These are phyloP conservation scores for Drosophila tanythrix DNA, from an alignment of 2,888 invertebrate genomes.

Conservation along the genomic window DNA sequence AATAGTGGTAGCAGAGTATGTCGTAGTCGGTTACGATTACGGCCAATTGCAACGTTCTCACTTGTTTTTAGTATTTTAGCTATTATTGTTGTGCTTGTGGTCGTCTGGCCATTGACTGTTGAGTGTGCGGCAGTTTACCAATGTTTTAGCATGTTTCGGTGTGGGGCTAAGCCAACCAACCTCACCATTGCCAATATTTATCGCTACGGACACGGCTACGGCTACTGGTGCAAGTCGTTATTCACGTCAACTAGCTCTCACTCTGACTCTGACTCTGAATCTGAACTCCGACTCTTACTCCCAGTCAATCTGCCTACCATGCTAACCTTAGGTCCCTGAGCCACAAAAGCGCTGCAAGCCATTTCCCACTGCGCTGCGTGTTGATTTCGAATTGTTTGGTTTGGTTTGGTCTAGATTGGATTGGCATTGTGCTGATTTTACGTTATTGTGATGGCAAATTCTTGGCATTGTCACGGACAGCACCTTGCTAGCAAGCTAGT, in stretches of 20 bases:
- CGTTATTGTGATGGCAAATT: constrained; percentile 29
- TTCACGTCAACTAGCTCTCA: constrained; percentile 18
- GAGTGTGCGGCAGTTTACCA: constrained; percentile 51
- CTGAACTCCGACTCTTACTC: background rate
- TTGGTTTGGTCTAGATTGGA: background rate
- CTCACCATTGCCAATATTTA: constrained; percentile 17
- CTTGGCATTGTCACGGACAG: constrained; percentile 23
- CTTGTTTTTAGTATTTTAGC: constrained; percentile 23
- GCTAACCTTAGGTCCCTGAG: background rate
- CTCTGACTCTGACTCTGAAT: background rate
- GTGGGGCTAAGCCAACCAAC: constrained; percentile 23
- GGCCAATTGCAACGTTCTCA: background rate
- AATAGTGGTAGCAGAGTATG: background rate
- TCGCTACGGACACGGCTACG: background rate
- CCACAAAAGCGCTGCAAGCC: constrained; percentile 12
- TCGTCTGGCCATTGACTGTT: constrained; percentile 40
- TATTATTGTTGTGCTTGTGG: constrained; percentile 39
- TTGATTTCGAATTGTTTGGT: constrained; percentile 3
- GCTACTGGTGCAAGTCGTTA: constrained; percentile 9
- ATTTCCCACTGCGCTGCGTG: constrained; percentile 1
- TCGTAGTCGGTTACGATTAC: background rate
- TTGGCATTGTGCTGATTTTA: constrained; percentile 27
- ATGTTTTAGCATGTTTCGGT: constrained; percentile 47
- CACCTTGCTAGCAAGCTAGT: background rate
- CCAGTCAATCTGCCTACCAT: background rate